Evolutionary conservation across 2,888 invertebrate genomes (phyloP).

Genomic region (Germaria angustata): DNA sequence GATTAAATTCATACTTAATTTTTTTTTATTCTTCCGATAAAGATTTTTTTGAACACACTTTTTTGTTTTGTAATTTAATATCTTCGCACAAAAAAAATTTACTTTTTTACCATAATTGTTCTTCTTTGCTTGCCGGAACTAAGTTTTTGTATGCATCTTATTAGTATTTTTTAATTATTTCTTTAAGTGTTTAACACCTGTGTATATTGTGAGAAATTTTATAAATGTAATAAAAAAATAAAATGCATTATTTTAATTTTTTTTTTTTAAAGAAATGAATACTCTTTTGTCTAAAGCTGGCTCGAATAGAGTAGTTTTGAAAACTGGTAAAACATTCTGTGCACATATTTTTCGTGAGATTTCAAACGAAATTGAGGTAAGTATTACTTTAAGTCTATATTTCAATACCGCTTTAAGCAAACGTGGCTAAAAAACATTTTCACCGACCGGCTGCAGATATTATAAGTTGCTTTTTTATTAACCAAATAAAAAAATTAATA

Average conservation of each 20-base stretch:
- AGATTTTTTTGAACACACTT: constrained; percentile 56
- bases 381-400: neutral
- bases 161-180: constrained; percentile 3
- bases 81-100: neutral
- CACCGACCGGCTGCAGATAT: neutral
- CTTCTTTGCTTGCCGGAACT: constrained; percentile 52
- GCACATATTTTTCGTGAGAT: constrained; percentile 65
- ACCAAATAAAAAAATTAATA: too few relatives aligned
- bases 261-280: constrained; percentile 70
- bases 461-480: too few relatives aligned
- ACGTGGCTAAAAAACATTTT: neutral
- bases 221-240: constrained; percentile 26
- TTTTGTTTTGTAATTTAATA: constrained; percentile 67
- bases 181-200: constrained; percentile 55
- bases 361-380: constrained; percentile 71
- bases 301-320: constrained; percentile 68
- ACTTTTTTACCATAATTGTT: constrained; percentile 16
- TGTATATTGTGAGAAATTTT: constrained; percentile 55
- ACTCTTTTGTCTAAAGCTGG: constrained; percentile 70
- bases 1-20: constrained; percentile 67
- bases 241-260: constrained; percentile 31
- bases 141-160: constrained; percentile 38
- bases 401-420: neutral
- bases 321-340: constrained; percentile 60
- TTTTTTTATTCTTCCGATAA: constrained; percentile 59